These are phyloP conservation scores for Trachops cirrhosus DNA, from an alignment of 2,797 vertebrate genomes.

Conservation along the genomic window DNA sequence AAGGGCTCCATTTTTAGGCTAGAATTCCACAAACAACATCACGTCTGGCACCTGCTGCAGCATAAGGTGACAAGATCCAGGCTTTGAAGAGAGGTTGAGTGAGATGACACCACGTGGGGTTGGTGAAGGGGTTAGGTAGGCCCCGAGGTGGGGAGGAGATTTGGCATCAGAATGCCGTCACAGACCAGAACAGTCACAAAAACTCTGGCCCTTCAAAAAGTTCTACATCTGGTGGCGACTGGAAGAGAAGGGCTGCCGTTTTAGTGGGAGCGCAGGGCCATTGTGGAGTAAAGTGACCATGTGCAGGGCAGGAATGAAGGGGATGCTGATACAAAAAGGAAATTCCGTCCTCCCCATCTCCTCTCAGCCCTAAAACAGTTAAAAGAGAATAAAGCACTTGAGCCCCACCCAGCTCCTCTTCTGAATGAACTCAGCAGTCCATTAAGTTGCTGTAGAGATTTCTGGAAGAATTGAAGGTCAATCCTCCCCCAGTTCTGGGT, in stretches of 20 bases:
- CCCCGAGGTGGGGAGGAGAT: not conserved
- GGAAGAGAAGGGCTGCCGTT: not conserved
- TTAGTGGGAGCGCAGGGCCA: rapidly evolving
- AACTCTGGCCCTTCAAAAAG: not conserved
- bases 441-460: not conserved
- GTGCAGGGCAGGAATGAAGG: not conserved
- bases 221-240: not conserved
- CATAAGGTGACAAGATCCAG: not conserved
- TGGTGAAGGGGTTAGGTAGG: not conserved
- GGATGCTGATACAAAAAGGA: not conserved
- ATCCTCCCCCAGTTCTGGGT: not conserved
- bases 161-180: not conserved
- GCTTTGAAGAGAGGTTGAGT: not conserved
- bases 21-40: not conserved
- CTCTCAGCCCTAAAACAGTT: not conserved
- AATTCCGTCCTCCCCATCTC: not conserved
- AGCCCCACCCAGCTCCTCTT: not conserved
- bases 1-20: not conserved
- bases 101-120: not conserved
- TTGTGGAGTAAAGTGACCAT: not conserved
- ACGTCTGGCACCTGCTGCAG: not conserved
- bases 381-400: not conserved
- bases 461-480: not conserved
- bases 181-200: not conserved
- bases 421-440: not conserved